phyloP scores from a whole-genome alignment of 2,888 invertebrate genomes.

The Therioaphis trifolii region DNA sequence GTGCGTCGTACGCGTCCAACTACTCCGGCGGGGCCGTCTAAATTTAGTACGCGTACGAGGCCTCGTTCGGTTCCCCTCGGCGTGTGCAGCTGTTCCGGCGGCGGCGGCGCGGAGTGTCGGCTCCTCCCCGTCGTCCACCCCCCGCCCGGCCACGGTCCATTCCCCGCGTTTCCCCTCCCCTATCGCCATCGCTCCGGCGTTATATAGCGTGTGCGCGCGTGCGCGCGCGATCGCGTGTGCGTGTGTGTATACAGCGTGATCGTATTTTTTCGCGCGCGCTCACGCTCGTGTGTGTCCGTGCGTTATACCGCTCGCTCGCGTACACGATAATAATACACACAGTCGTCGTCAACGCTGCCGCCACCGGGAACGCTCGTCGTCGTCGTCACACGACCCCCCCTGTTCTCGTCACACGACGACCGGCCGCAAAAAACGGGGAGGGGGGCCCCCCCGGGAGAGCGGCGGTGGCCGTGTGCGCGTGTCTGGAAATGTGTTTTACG shows the following conservation, averaged over 20 bases:
- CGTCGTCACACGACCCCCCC: too few relatives aligned
- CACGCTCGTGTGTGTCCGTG: too few relatives aligned
- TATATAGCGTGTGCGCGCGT: background rate
- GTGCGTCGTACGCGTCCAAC: constrained; percentile 48
- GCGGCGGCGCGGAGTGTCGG: constrained; percentile 62
- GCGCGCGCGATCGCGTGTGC: background rate
- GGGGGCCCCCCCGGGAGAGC: background rate
- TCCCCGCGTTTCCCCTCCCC: background rate
- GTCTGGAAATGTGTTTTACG: background rate
- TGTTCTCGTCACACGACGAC: too few relatives aligned
- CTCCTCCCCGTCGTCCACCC: constrained; percentile 58
- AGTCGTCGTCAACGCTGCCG: constrained; percentile 9
- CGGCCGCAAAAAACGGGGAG: too few relatives aligned
- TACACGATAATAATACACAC: too few relatives aligned
- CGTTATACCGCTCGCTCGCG: too few relatives aligned
- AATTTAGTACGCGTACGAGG: constrained; percentile 61
- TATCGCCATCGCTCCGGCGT: background rate
- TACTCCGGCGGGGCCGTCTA: constrained; percentile 60
- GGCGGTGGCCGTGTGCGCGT: constrained; percentile 41
- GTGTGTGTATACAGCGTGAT: too few relatives aligned
- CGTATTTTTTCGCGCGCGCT: too few relatives aligned
- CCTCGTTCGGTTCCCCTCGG: constrained; percentile 62
- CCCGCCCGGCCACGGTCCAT: background rate
- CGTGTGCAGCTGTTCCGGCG: constrained; percentile 61
- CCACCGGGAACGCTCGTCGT: constrained; percentile 40